Base-by-base conservation (phyloP, 1,140 invertebrate genomes). In the Glossosoma conforme region DNA sequence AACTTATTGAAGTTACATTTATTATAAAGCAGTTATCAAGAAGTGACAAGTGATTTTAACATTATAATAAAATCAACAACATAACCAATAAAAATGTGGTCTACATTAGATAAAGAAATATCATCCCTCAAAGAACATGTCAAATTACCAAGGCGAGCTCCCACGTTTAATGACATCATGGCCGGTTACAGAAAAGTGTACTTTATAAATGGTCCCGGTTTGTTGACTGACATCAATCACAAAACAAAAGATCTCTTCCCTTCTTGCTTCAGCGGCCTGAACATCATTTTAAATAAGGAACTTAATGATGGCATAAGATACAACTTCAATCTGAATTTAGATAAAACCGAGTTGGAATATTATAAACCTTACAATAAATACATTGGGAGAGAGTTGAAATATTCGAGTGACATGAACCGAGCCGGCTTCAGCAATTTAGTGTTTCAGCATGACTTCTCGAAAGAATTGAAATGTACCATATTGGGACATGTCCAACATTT, bases 181-280 rank as follows among this genome's bases (percentile, higher is more conserved):
- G 17, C 32, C n/a, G 21, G 17, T 43, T 50, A 24, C 24, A 28
- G 42, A 37, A 28, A 36, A 15, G 11, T 50, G 11, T 38, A 37
- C 11, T 38, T 53, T 14, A 22, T 43, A 14, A 33, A 41, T 4
- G 43, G 37, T 11, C 44, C 41, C 2, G 49, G 44, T 30, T 37
- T 59, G n/a, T 18, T 59, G 3, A 18, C 42, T 15, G 38, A 55
- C 21, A 45, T 59, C 3, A 45, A 59, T 25, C 36, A 42, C 9
- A 44, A 49, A 30, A 35, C 43, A 13, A 55, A 55, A 45, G 30
- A 30, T 24, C 17, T 59, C 4, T 59, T 55, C 41, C 57, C 57
- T 1, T 44, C 38, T 11, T 41, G 40, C 41, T 59, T 51, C 32
- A 19, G 32, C 19, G 57, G 57, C 15, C 22, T 59, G 9, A 59